phyloP scores from a whole-genome alignment of 2,113 vertebrate genomes.

The Platysteira castanea region DNA sequence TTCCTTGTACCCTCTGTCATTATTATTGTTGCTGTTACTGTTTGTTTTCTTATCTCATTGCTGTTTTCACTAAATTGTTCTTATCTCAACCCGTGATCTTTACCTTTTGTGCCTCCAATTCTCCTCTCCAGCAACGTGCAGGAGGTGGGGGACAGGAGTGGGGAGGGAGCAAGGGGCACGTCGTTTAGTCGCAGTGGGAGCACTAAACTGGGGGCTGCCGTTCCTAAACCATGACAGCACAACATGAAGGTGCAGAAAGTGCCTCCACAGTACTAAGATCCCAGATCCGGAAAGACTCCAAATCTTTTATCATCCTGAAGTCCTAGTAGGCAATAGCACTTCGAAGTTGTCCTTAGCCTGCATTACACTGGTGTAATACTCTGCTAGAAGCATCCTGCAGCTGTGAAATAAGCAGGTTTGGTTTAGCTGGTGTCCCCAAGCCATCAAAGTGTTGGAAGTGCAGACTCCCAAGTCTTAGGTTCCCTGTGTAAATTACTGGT shows the following conservation, averaged over 20 bases:
- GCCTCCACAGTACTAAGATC: neutral
- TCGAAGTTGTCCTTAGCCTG: neutral
- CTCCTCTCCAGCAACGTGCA: neutral
- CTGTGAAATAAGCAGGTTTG: neutral
- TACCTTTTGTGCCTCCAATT: neutral
- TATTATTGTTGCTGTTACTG: neutral
- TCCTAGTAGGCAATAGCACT: neutral
- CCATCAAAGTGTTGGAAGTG: neutral
- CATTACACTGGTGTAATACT: neutral
- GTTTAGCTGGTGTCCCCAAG: neutral
- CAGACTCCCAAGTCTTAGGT: neutral
- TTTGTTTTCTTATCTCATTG: neutral
- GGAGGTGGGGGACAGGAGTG: neutral
- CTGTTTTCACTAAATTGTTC: neutral
- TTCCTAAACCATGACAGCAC: neutral
- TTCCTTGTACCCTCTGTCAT: neutral
- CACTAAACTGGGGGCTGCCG: neutral
- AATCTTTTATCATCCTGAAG: neutral
- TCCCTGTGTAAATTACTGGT: neutral
- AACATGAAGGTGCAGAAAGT: neutral
- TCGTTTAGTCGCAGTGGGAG: neutral
- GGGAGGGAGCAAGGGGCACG: neutral
- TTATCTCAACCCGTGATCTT: neutral
- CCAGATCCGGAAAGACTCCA: neutral
- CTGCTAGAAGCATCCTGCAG: neutral